Evolutionary conservation across 64 coral and sea anemone genomes (phyloP), one percentile per base, ranked within the genome.

Genomic region (Astreopora myriophthalma): DNA sequence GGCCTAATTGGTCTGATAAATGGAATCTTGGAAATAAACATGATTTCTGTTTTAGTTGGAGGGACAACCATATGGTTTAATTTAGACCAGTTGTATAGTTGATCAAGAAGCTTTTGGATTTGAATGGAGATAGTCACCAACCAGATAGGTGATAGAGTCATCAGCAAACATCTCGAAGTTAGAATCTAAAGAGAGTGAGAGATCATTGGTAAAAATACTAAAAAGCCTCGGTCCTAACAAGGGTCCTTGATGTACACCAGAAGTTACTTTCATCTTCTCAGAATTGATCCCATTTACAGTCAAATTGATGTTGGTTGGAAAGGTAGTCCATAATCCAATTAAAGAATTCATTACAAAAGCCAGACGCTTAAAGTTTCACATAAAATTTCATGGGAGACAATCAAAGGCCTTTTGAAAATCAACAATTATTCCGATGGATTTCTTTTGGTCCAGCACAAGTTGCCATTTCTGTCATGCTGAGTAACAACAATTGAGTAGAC

Each of bases 1-100:
- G n/a, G n/a, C n/a, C n/a, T n/a, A n/a, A n/a, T n/a, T n/a, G n/a
- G n/a, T n/a, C n/a, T n/a, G n/a, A n/a, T n/a, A n/a, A n/a, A 80
- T 12, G 42, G 76, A 23, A 26, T 27, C 22, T 80, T 57, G 20
- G 46, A 80, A 23, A 62, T 62, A 23, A 62, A 23, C 3, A 62
- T 62, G 14, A 62, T 9, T 80, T 80, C 76, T 55, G 76, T 46
- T 40, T 80, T 80, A 40, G 48, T 25, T 52, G 76, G 76, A 80
- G 49, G 75, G 49, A 79, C 46, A 23, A 48, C 42, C 39, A 55
- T 80, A 30, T 17, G 51, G 48, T 58, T 60, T 9, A 32, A 25
- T 80, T 80, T 80, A 55, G 76, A 80, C 42, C 76, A 80, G 20
- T n/a, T 52, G 20, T 8, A 20, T 24, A 80, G 22, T 30, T 80